Base-by-base conservation (phyloP, 2,113 vertebrate genomes). In the Notiomystis cincta region DNA sequence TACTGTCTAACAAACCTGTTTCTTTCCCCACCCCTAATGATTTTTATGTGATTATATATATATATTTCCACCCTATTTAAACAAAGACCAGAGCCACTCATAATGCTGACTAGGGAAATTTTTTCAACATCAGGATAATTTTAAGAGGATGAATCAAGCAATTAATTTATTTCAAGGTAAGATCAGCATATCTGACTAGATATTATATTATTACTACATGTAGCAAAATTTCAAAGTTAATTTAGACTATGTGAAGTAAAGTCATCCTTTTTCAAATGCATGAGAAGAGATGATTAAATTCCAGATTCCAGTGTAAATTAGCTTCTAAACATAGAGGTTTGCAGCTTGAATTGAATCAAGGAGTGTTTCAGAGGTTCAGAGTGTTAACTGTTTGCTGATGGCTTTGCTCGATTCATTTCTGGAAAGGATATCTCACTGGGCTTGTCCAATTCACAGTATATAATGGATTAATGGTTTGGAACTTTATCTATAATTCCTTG, bases 131-230 rank as follows among this genome's bases (percentile, higher is more conserved):
- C 93, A 94, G 93, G 89, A 90, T 96, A 97, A 82, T 95, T 90
- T 95, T 97, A 91, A 83, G 73, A 93, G 84, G 31, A 92, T 50
- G 71, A 97, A 95, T 96, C 90, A 93, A 97, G 96, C 96, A 97
- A 97, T 98, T 98, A 98, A 95, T 98, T 97, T 98, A 19, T 76
- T 97, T 97, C 64, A 82, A 96, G 91, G 90, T 94, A 97, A 97
- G 87, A 96, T 96, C 96, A 95, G 90, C 82, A 72, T 96, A 94
- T 96, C 89, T 96, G 93, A 93, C 93, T 97, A 92, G 96, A 95
- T 86, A 95, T 95, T 96, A 94, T 96, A 97, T 96, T 96, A 97
- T 96, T 97, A 94, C 67, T 84, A 58, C 65, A 72, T 95, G 69
- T 95, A 85, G 92, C 57, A 93, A 94, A 97, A 96, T 91, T 98